Base-by-base conservation (phyloP, 92 coral and sea anemone genomes). In the Porites divaricata region DNA sequence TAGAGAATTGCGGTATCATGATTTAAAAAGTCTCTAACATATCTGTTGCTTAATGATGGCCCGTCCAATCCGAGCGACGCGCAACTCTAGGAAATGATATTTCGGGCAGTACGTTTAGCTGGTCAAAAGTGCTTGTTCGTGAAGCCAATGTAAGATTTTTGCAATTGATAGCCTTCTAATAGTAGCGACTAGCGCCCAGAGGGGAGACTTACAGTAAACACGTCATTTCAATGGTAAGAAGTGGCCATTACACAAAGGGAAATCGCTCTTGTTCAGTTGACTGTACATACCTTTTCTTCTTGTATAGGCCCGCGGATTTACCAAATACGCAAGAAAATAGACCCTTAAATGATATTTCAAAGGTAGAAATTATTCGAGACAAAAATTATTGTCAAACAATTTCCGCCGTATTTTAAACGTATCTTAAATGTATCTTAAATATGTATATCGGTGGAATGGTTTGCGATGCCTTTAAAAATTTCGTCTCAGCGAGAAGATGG, bases 141-240 rank as follows among this genome's bases (percentile, higher is more conserved):
- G 61, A 41, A 72, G 20, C 10, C 17, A 28, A 49, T 62, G 71
- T 72, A 17, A 64, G 10, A 57, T 49, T 63, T 56, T 71, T 17
- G 16, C 53, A 59, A 61, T 24, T 61, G 72, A 82, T 82, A 63
- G 79, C 71, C 12, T 23, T 82, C 72, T 58, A 82, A 82, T 73
- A 82, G 73, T 79, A 63, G 50, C n/a, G 61, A 35, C 63, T 72
- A 62, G 50, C n/a, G 61, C 20, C 63, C 49, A 62, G 72, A 82
- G 73, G 61, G 50, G 63, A 59, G 62, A 72, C 25, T 72, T 8
- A 58, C 10, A 58, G 86, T 61, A 70, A 81, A 67, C 64, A 80
- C 76, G 53, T 9, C n/a, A n/a, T 48, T 70, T 71, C 57, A 54
- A 15, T 54, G 16, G 59, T 54, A 11, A 54, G 59, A 53, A 53